Conservation (phyloP, 2,113 vertebrate genomes). For the Saimiri boliviensis region DNA sequence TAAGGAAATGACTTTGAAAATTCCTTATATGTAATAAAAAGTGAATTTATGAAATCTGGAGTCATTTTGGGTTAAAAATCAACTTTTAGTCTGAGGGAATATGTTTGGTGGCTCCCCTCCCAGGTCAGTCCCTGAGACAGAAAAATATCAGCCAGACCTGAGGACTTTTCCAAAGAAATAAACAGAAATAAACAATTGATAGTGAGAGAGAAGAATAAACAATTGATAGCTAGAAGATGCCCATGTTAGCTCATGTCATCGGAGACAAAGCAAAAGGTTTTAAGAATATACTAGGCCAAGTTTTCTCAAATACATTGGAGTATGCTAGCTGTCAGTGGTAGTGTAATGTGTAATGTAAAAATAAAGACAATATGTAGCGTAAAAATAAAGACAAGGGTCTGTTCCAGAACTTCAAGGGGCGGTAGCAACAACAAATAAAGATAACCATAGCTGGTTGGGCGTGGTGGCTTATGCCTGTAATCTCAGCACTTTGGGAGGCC, state of each 20-base stretch:
- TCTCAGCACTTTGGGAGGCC: no score
- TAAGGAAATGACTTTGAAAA: neutral
- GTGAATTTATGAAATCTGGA: neutral
- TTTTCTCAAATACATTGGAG: neutral
- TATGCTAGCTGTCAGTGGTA: neutral
- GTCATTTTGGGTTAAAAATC: neutral
- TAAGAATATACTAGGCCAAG: neutral
- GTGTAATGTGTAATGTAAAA: neutral
- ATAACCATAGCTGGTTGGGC: neutral
- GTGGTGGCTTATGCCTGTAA: no score
- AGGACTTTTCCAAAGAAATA: neutral
- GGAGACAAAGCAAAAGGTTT: neutral
- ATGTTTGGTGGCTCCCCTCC: neutral
- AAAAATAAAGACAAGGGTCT: neutral
- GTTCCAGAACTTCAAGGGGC: neutral
- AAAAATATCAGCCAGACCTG: neutral
- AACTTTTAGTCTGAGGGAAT: neutral
- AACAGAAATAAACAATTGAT: accelerated
- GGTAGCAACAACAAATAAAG: neutral
- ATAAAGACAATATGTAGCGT: neutral
- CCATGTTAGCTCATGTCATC: neutral
- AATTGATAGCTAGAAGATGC: neutral
- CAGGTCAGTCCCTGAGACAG: neutral
- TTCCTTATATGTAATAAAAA: neutral
- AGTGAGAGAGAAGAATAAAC: neutral